Evolutionary conservation across 2,888 invertebrate genomes (phyloP).

Genomic region (Agriopis leucophaearia): DNA sequence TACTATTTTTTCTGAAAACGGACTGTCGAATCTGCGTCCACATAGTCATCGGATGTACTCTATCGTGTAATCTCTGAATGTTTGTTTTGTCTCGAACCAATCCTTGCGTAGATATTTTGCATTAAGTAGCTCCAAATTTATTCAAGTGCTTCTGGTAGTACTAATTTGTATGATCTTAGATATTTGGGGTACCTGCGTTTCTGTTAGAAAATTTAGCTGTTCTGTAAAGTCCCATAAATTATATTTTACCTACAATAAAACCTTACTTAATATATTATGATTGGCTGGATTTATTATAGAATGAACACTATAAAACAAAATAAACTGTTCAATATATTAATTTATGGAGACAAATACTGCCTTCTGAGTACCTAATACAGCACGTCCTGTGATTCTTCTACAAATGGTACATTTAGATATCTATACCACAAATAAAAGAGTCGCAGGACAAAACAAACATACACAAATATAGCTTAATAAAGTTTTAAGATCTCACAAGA

Average conservation of each 20-base stretch:
- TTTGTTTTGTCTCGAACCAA: conserved; percentile 50
- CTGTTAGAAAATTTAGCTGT: neutral
- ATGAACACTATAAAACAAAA: neutral
- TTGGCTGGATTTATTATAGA: neutral
- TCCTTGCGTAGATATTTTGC: conserved; percentile 48
- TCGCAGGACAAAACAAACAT: no score
- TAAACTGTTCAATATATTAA: conserved; percentile 1
- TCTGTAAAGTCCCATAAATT: neutral
- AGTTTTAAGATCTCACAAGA: no score
- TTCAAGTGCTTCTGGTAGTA: conserved; percentile 24
- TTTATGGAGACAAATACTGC: conserved; percentile 9
- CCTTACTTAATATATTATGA: conserved; percentile 1
- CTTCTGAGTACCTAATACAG: neutral
- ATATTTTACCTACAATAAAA: conserved; percentile 1
- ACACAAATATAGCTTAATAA: no score
- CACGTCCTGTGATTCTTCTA: neutral
- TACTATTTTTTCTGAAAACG: neutral
- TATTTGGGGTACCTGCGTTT: conserved; percentile 11
- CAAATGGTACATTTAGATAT: no score
- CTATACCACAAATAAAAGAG: no score
- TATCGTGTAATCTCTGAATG: conserved; percentile 37
- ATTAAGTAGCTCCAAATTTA: conserved; percentile 42
- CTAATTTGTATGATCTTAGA: conserved; percentile 24
- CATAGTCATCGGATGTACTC: conserved; percentile 23
- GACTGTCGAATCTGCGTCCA: conserved; percentile 11